Percentiles rank a stretch among this genome's conserved stretches.
Evolutionary conservation across 2,888 invertebrate genomes (phyloP).

Genomic region (Ceramica pisi): DNA sequence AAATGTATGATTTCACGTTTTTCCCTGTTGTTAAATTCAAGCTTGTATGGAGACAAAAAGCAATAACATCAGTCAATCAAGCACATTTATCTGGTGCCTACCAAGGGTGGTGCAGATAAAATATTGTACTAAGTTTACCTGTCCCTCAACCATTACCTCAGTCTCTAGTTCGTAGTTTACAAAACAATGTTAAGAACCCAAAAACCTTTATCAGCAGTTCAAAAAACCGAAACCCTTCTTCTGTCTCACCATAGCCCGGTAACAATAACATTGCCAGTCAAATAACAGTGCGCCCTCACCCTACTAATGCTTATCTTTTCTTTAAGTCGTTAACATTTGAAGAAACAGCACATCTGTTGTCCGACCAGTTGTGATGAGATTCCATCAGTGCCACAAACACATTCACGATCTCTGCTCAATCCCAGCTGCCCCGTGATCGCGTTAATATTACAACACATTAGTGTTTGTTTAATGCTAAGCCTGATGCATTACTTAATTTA

Average conservation of each 20-base stretch:
- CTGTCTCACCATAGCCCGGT: no score
- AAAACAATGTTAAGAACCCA: no score
- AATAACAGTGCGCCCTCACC: neutral
- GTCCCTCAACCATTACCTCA: no score
- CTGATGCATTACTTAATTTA: slow-evolving; percentile 21
- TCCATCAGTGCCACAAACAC: neutral
- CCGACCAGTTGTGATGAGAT: slow-evolving; percentile 7
- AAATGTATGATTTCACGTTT: no score
- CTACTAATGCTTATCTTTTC: neutral
- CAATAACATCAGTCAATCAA: no score
- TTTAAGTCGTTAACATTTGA: neutral
- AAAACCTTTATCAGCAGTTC: no score
- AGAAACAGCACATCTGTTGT: slow-evolving; percentile 29
- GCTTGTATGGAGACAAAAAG: no score
- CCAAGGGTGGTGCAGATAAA: neutral
- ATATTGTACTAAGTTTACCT: slow-evolving; percentile 55
- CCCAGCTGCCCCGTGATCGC: slow-evolving; percentile 1
- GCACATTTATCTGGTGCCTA: no score
- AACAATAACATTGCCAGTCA: no score
- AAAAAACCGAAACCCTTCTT: no score
- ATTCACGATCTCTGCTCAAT: neutral
- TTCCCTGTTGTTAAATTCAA: no score
- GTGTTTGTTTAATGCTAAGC: slow-evolving; percentile 5
- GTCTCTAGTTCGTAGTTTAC: no score
- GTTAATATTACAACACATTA: slow-evolving; percentile 1